Base-by-base conservation (phyloP, 1,140 invertebrate species). In the Zaprionus taronus region DNA sequence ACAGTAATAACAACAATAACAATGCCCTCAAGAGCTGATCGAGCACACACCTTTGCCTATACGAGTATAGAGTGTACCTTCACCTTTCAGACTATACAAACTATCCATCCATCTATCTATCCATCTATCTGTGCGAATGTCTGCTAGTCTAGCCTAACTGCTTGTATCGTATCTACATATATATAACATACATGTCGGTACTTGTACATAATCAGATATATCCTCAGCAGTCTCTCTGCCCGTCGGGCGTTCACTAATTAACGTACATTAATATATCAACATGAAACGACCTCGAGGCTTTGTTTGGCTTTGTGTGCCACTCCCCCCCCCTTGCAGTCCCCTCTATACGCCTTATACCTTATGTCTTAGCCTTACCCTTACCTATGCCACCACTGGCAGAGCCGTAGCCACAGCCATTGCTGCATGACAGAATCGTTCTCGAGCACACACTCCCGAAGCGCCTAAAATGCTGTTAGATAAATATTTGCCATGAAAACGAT, bases 221-320 rank as follows among this genome's bases (percentile, higher is more conserved):
- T 63, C 53, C 65, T n/a, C 38, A n/a, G 15, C 15, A 41, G 17
- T 60, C 22, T 60, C 22, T 55, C 56, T 34, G n/a, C 51, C 79
- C 66, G 31, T 34, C 68, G 22, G 74, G 57, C 67, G 72, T 89
- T 53, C 68, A 72, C 73, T 76, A 87, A 89, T 89, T 89, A 89
- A 89, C 66, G 81, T 81, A 84, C 84, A 90, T 89, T 90, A 89
- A 89, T 90, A 90, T 84, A 84, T 89, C 85, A 89, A 82, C 84
- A 89, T 89, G 80, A 79, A 80, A 65, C 80, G 82, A 81, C 84
- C 84, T 84, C 84, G 84, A 79, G 72, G 83, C 84, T 60, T 89
- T 87, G 84, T 89, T 83, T 89, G 60, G 79, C 74, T 82, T 80
- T 87, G 9, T 83, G 73, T 83, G 20, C 17, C 26, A 55, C n/a